Percentiles rank a stretch among this genome's conserved stretches.
Conservation (phyloP, 2,888 invertebrate genomes). For the Ptilodon capucinus region DNA sequence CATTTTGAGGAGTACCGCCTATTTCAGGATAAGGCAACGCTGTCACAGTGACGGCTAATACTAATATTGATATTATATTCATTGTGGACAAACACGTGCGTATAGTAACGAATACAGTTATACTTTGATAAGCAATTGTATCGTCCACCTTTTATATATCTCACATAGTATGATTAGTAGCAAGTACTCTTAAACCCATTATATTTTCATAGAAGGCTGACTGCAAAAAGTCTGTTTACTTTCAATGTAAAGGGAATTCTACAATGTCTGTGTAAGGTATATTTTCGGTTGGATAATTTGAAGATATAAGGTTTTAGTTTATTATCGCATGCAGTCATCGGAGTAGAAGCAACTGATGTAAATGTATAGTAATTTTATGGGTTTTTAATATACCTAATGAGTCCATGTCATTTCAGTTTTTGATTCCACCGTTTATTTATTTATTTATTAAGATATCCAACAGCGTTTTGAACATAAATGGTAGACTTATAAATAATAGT, state of each 20-base stretch:
- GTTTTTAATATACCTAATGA: slow-evolving; percentile 42
- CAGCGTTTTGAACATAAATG: too few species aligned
- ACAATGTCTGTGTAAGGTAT: slow-evolving; percentile 18
- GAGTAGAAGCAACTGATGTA: slow-evolving; percentile 51
- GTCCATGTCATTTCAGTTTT: slow-evolving; percentile 7
- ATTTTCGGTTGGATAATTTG: slow-evolving; percentile 25
- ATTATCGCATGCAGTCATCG: slow-evolving; percentile 68
- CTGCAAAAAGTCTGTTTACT: slow-evolving; percentile 55
- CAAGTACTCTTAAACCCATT: slow-evolving; percentile 66
- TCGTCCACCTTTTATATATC: slow-evolving; percentile 75
- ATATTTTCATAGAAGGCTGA: slow-evolving; percentile 80
- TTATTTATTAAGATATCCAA: too few species aligned
- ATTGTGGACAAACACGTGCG: slow-evolving; percentile 57
- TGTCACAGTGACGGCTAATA: slow-evolving; percentile 42
- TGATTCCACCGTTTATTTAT: not conserved
- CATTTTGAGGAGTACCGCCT: slow-evolving; percentile 36
- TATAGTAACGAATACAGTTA: slow-evolving; percentile 53
- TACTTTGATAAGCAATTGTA: slow-evolving; percentile 71
- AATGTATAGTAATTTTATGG: slow-evolving; percentile 48
- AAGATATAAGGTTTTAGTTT: slow-evolving; percentile 46
- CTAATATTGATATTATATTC: slow-evolving; percentile 50
- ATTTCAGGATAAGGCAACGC: slow-evolving; percentile 66
- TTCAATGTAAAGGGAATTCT: slow-evolving; percentile 28
- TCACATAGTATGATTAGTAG: slow-evolving; percentile 68
- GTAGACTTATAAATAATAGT: too few species aligned